Evolutionary conservation across 2,113 vertebrate species (phyloP).

Genomic region (Rousettus leschenaultii): DNA sequence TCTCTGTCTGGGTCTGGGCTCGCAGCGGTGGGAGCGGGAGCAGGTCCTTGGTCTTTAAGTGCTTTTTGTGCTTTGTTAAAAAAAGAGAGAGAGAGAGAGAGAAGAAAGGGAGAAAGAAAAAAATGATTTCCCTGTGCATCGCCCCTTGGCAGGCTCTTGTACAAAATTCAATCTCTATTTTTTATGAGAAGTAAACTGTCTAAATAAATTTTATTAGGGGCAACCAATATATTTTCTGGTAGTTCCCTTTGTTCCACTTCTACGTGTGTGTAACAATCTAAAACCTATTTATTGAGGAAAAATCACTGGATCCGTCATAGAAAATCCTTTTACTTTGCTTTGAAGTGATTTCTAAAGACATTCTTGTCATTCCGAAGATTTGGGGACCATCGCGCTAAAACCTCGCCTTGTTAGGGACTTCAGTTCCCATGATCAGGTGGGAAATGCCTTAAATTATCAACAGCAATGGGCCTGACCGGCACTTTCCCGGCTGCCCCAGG

Average conservation of each 20-base stretch:
- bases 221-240: conserved; percentile 89
- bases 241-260: conserved; percentile 89
- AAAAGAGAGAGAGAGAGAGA: conserved; percentile 11
- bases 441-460: conserved; percentile 85
- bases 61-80: conserved; percentile 62
- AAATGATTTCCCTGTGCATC: conserved; percentile 81
- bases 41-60: background rate
- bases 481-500: conserved; percentile 81
- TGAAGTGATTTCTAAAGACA: conserved; percentile 89
- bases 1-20: conserved; percentile 22
- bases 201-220: conserved; percentile 94
- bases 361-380: conserved; percentile 85
- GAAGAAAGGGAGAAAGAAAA: conserved; percentile 29
- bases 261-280: conserved; percentile 91
- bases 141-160: conserved; percentile 86
- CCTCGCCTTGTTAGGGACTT: conserved; percentile 85
- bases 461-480: conserved; percentile 81
- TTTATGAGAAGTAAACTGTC: conserved; percentile 91
- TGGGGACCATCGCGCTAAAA: conserved; percentile 80
- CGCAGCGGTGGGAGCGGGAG: conserved; percentile 1
- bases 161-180: conserved; percentile 93
- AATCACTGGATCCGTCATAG: conserved; percentile 90
- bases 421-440: conserved; percentile 84
- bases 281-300: conserved; percentile 92
- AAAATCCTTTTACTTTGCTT: conserved; percentile 88